A percentile compares a stretch with the other conserved stretches of the same genome.
These are phyloP conservation scores for Drosophila littoralis DNA, from an alignment of 1,140 invertebrate species.

Conservation along the genomic window DNA sequence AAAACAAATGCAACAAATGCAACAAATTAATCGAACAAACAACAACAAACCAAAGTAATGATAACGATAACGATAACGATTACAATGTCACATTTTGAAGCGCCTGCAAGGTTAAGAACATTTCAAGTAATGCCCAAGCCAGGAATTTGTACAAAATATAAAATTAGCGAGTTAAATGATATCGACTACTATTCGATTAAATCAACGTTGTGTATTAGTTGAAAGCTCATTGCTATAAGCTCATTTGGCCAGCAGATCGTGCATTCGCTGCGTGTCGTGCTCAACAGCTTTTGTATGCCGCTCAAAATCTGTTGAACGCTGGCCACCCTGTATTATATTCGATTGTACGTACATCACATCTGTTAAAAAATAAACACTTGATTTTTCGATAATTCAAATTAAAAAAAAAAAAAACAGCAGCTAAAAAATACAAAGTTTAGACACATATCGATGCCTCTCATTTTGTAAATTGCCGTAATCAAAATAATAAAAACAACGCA, in stretches of 20 bases:
- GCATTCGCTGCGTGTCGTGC: slow-evolving; percentile 7
- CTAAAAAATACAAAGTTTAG: slow-evolving; percentile 7
- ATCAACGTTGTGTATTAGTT: slow-evolving; percentile 39
- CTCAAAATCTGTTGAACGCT: slow-evolving; percentile 36
- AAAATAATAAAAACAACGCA: slow-evolving; percentile 2
- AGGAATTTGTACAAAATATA: slow-evolving; percentile 36
- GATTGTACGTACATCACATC: slow-evolving; percentile 33
- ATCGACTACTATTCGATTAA: slow-evolving; percentile 9
- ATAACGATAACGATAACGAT: slow-evolving; percentile 35
- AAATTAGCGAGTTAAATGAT: not conserved
- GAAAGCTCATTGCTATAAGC: slow-evolving; percentile 42
- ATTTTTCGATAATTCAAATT: slow-evolving; percentile 6
- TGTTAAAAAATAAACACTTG: slow-evolving; percentile 6
- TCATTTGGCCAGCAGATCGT: slow-evolving; percentile 11
- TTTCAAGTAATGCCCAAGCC: slow-evolving; percentile 13
- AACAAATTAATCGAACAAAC: slow-evolving; percentile 49
- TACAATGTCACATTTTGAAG: slow-evolving; percentile 39
- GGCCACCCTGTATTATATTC: slow-evolving; percentile 31
- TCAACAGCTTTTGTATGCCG: slow-evolving; percentile 42
- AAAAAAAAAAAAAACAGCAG: not conserved
- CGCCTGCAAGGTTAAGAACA: slow-evolving; percentile 32
- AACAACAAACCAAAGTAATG: slow-evolving; percentile 71
- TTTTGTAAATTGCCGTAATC: slow-evolving; percentile 44
- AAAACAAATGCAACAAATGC: not conserved
- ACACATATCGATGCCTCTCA: slow-evolving; percentile 37